phyloP scores from a whole-genome alignment of 1,140 invertebrate genomes.

The Delia radicum region DNA sequence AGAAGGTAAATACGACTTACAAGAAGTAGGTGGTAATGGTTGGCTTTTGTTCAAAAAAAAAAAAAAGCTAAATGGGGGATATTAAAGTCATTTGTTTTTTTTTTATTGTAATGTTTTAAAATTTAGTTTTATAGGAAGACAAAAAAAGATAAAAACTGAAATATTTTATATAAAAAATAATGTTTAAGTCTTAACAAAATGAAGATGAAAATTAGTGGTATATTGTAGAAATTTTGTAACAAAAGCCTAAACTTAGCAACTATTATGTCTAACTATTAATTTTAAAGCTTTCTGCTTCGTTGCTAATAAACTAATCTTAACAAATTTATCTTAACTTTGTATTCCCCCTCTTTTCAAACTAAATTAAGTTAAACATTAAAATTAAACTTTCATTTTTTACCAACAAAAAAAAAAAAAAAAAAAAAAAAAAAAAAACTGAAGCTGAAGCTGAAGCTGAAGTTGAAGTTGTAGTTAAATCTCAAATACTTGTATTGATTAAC shows the following conservation, averaged over 20 bases:
- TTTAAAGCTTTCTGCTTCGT: neutral
- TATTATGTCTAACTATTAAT: too few species aligned
- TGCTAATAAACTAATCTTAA: constrained; percentile 10
- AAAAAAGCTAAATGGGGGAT: neutral
- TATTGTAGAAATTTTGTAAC: neutral
- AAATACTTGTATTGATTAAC: neutral
- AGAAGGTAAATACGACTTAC: neutral
- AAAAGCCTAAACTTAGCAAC: neutral
- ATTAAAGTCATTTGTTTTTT: neutral
- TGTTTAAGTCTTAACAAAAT: too few species aligned
- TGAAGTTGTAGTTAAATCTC: neutral
- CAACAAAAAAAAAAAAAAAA: neutral
- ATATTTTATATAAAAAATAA: too few species aligned
- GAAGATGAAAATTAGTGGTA: too few species aligned
- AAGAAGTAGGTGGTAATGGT: neutral
- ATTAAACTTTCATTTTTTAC: constrained; percentile 7
- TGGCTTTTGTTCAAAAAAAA: neutral
- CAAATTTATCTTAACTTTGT: too few species aligned
- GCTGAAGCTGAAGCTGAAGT: too few species aligned
- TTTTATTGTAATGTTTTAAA: neutral
- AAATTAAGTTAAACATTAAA: too few species aligned
- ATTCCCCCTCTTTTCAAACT: too few species aligned
- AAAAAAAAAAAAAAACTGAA: too few species aligned
- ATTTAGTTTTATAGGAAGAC: too few species aligned
- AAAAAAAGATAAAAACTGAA: too few species aligned